Evolutionary conservation across 2,113 vertebrate genomes (phyloP), one percentile per base, ranked within the genome.

Genomic region (Cyanoliseus patagonus): DNA sequence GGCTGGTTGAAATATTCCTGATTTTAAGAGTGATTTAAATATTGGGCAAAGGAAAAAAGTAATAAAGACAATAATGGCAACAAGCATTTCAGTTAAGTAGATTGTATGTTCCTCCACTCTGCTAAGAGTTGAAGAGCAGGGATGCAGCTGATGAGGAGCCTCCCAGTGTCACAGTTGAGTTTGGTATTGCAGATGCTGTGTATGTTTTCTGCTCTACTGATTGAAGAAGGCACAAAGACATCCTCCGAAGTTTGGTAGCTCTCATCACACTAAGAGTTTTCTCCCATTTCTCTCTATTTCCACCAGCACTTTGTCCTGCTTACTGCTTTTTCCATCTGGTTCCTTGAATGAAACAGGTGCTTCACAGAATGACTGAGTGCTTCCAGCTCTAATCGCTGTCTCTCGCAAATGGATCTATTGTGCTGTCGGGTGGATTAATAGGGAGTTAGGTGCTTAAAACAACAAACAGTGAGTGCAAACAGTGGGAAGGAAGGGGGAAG

Each of bases 401-500:
- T 96, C 96, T 97, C 82, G 97, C 96, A 97, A 98, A 96, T 70
- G 94, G 88, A 59, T 86, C 96, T 95, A 97, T 97, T 98, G 96
- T 98, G 62, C 78, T 94, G 52, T 92, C 90, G 76, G 69, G 68
- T 92, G 90, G 59, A 92, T 93, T 97, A 92, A 90, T 70, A 91
- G 64, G 37, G 31, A 72, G 46, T 88, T 86, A 94, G 68, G 78
- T 80, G 84, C 92, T 91, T 91, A 90, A 91, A 86, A 94, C 92
- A 92, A 93, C 70, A 92, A 96, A 97, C 92, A 96, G 72, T 83
- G 92, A 95, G 83, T 75, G 41, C 94, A 91, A 94, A 95, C 41
- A 96, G 73, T 63, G 89, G 72, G 55, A 74, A n/a, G 75, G 51
- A 75, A 81, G 46, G 41, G 55, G 61, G 70, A 82, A 90, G 81